Conservation (phyloP, 2,797 vertebrate genomes). For the Pristis pectinata region DNA sequence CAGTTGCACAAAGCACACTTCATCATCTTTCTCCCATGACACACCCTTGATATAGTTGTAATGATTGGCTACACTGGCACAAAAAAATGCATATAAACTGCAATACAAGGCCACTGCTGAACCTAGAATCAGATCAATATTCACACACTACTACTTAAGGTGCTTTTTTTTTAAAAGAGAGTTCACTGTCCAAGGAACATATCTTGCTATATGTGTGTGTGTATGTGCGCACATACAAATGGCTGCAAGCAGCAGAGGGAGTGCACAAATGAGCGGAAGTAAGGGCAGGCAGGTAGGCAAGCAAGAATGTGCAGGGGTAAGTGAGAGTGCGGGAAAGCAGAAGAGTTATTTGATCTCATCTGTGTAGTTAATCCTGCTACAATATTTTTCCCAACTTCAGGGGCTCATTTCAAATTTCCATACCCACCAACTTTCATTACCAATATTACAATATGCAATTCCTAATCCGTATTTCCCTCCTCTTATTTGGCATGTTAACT, state of each 20-base stretch:
- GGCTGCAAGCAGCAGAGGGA: too few relatives aligned
- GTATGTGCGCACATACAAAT: too few relatives aligned
- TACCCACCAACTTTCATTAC: background rate
- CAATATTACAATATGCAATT: background rate
- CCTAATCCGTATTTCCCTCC: too few relatives aligned
- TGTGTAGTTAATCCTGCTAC: background rate
- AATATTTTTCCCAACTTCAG: background rate
- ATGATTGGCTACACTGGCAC: background rate
- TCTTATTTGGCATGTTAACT: background rate
- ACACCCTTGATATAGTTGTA: background rate
- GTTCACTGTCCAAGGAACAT: background rate
- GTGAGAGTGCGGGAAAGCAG: too few relatives aligned
- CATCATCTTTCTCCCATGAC: background rate
- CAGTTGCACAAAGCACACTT: background rate
- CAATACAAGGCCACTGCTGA: background rate
- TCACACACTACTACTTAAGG: background rate
- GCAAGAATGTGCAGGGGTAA: too few relatives aligned
- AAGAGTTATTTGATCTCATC: too few relatives aligned
- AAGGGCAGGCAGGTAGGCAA: too few relatives aligned
- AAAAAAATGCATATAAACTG: background rate
- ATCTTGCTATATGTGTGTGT: background rate
- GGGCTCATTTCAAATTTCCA: background rate
- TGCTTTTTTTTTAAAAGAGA: background rate
- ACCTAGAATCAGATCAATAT: background rate
- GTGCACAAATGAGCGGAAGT: too few relatives aligned